Conservation (phyloP, 2,888 invertebrate species). For the Drosophila lutescens region DNA sequence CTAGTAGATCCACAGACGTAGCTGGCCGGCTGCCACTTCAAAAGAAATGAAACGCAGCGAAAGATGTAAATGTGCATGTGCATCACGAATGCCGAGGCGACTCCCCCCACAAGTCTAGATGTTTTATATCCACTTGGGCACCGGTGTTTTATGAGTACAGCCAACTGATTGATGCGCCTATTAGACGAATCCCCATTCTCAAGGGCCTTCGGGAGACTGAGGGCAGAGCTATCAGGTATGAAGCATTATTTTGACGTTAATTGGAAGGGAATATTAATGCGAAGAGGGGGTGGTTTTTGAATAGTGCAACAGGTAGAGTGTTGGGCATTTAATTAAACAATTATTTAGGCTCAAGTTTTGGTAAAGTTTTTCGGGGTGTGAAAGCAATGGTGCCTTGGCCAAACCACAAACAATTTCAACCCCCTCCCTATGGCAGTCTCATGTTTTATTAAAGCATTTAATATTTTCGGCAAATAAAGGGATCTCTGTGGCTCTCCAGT, state of each 20-base stretch:
- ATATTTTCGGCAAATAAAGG: conserved; percentile 72
- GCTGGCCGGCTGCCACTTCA: conserved; percentile 66
- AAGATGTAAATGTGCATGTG: conserved; percentile 54
- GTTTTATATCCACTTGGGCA: conserved; percentile 66
- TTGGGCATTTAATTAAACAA: conserved; percentile 66
- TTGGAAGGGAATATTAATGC: conserved; percentile 48
- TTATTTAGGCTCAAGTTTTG: conserved; percentile 47
- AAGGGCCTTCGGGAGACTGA: conserved; percentile 13
- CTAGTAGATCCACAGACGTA: conserved; percentile 49
- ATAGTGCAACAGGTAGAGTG: conserved; percentile 43
- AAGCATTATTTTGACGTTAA: conserved; percentile 73
- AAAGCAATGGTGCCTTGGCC: neutral
- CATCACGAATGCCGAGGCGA: conserved; percentile 30
- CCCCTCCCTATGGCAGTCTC: conserved; percentile 7
- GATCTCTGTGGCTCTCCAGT: conserved; percentile 6
- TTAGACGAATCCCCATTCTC: conserved; percentile 71
- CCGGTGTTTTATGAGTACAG: conserved; percentile 69
- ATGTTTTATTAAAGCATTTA: conserved; percentile 71
- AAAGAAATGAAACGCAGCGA: conserved; percentile 52
- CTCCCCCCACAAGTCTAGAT: conserved; percentile 39
- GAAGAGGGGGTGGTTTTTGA: too few species aligned
- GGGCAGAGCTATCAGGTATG: conserved; percentile 26
- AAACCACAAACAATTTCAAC: conserved; percentile 24
- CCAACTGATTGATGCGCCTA: conserved; percentile 76
- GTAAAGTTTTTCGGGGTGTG: neutral